Conservation (phyloP, 2,797 vertebrate genomes). For the Pangasius macronema region DNA sequence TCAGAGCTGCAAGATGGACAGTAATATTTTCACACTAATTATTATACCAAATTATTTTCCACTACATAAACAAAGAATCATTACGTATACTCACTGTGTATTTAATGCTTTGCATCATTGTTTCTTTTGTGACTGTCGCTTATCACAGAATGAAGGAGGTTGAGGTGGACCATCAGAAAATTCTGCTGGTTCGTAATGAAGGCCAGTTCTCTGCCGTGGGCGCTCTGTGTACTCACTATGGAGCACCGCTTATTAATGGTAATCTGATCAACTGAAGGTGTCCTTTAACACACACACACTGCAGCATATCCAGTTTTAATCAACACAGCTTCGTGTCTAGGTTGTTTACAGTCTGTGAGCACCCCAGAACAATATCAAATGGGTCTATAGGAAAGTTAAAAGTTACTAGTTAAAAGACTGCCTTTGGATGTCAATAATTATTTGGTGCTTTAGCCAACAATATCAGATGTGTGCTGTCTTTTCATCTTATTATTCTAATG, state of each 20-base stretch:
- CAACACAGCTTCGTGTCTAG: neutral
- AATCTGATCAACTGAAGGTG: constrained; percentile 28
- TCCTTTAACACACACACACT: neutral
- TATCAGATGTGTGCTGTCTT: neutral
- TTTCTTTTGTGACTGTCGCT: neutral
- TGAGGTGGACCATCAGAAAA: constrained; percentile 70
- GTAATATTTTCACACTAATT: constrained; percentile 70
- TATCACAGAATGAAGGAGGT: constrained; percentile 81
- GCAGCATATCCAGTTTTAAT: neutral
- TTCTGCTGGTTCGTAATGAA: constrained; percentile 78
- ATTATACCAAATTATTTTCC: neutral
- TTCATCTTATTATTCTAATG: neutral
- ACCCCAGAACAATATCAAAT: neutral
- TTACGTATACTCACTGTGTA: neutral
- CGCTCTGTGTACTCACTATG: constrained; percentile 81
- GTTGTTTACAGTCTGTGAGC: neutral
- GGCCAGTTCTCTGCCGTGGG: constrained; percentile 81
- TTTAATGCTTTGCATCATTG: neutral
- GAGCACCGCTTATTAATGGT: constrained; percentile 84
- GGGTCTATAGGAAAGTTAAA: neutral
- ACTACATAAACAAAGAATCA: neutral
- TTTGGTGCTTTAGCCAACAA: neutral
- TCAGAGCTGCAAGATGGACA: constrained; percentile 80
- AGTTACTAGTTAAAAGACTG: neutral
- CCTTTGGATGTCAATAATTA: neutral